Evolutionary conservation across 2,797 vertebrate genomes (phyloP), one percentile per base, ranked within the genome.

Genomic region (Cynodonichthys magdalenae): DNA sequence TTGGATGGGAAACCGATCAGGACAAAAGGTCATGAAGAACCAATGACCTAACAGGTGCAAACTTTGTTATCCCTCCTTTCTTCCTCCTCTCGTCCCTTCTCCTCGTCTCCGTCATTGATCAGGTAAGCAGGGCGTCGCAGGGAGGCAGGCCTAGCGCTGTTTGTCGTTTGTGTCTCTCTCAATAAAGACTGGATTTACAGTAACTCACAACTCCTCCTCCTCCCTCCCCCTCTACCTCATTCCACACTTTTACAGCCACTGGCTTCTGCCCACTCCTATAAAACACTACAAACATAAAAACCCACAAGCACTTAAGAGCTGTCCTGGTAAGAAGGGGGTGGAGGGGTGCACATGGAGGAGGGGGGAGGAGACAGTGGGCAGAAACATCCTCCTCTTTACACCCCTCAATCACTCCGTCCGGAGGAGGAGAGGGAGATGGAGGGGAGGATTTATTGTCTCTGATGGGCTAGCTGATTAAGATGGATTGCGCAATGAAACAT

Each of bases 271-370:
- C 77, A 85, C 89, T 86, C 83, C 92, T 87, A 94, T 94, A 94
- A 94, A 94, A 94, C 92, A 94, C 87, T 85, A 86, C 89, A 91
- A 93, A 93, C 92, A 93, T 94, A 94, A 94, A 94, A 93, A 93
- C 92, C 92, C 93, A 93, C 91, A 92, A 93, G 93, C 93, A 94
- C 93, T 94, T 94, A 94, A 90, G 92, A 93, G 90, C 92, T 80
- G 81, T 93, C 90, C 87, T 82, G 81, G 56, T 79, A 83, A 84
- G 83, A 69, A 63, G 69, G 72, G 53, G 17, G 69, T 70, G 53
- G 17, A 18, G 62, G 54, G 70, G 46, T 44, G 61, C 18, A 45
- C 58, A 44, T 61, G 45, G 51, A 47, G 46, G 64, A 57, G 72
- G 87, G 46, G 59, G 72, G 87, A 65, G 85, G 75, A 81, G 81